Evolutionary conservation across 53 echinoderm and acorn worm genomes (phyloP).

Genomic region (Hippasteria phrygiana): DNA sequence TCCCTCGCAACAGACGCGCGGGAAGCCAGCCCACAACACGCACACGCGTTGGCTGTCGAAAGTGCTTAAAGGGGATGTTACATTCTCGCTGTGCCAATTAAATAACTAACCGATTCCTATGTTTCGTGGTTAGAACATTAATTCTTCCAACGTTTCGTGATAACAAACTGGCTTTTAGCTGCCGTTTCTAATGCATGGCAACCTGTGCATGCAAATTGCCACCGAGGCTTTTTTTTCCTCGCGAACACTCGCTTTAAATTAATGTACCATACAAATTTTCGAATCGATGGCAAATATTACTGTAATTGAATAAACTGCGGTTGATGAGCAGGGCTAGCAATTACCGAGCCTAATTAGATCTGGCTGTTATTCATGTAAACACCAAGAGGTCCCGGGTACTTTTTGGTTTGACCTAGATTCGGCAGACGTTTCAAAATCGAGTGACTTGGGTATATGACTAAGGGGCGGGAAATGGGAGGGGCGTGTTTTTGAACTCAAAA

Average conservation of each 20-base stretch:
- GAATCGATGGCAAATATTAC: slow-evolving; percentile 35
- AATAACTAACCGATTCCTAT: not conserved
- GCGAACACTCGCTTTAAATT: not conserved
- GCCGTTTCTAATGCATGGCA: slow-evolving; percentile 5
- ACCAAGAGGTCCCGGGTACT: slow-evolving; percentile 30
- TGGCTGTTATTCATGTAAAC: slow-evolving; percentile 4
- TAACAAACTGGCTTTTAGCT: not conserved
- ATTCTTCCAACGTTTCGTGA: not conserved
- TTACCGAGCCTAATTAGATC: slow-evolving; percentile 48
- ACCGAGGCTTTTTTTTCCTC: not conserved
- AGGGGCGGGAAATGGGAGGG: not conserved
- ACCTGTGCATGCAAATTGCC: slow-evolving; percentile 40
- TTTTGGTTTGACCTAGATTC: slow-evolving; percentile 25
- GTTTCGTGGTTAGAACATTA: slow-evolving; percentile 4
- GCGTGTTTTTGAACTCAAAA: too few relatives aligned
- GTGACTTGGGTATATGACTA: not conserved
- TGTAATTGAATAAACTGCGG: slow-evolving; percentile 37
- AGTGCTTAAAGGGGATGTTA: too few relatives aligned
- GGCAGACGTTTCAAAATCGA: not conserved
- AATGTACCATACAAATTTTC: not conserved
- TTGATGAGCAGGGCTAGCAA: slow-evolving; percentile 45
- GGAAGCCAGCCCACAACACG: not conserved
- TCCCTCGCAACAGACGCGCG: too few relatives aligned
- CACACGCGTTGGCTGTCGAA: too few relatives aligned
- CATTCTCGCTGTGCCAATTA: too few relatives aligned